Percentiles rank a stretch among this genome's conserved stretches.
These are phyloP conservation scores for Rana temporaria DNA, from an alignment of 2,113 vertebrate genomes.

Conservation along the genomic window DNA sequence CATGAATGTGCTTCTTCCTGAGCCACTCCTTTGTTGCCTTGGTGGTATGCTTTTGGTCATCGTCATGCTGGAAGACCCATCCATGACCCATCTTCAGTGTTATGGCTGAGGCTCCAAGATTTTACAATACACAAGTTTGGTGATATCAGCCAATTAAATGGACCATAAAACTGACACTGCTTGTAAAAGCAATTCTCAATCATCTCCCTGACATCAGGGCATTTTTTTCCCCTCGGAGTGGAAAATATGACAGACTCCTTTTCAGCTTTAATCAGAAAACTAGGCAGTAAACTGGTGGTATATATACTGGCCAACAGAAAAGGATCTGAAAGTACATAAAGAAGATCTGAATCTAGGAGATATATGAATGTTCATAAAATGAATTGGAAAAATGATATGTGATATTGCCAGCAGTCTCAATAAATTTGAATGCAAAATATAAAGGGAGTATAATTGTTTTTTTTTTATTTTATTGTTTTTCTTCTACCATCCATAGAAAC, in stretches of 20 bases:
- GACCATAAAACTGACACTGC: conserved; percentile 45
- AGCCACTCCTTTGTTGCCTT: too few species aligned
- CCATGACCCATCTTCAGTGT: too few species aligned
- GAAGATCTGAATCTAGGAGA: not conserved
- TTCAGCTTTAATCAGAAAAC: conserved; percentile 27
- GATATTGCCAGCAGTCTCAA: not conserved
- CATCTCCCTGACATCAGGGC: conserved; percentile 33
- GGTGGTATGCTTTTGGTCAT: too few species aligned
- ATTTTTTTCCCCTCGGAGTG: conserved; percentile 6
- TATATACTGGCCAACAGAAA: too few species aligned
- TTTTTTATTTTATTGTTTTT: too few species aligned
- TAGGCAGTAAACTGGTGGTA: conserved; percentile 32
- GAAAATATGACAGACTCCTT: conserved; percentile 34
- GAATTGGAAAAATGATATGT: conserved; percentile 2
- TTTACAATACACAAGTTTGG: conserved; percentile 39
- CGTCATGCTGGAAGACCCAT: too few species aligned
- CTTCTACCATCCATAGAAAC: too few species aligned
- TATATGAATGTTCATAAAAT: conserved; percentile 21
- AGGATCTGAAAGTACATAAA: not conserved
- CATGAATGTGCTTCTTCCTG: too few species aligned
- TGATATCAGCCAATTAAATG: conserved; percentile 50
- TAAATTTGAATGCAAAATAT: not conserved
- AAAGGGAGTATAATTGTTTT: not conserved
- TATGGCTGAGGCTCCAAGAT: too few species aligned
- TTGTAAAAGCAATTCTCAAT: conserved; percentile 39